A percentile compares a stretch with the other conserved stretches of the same genome.
Evolutionary conservation across 2,888 invertebrate genomes (phyloP).

Genomic region (Megamerina dolium): DNA sequence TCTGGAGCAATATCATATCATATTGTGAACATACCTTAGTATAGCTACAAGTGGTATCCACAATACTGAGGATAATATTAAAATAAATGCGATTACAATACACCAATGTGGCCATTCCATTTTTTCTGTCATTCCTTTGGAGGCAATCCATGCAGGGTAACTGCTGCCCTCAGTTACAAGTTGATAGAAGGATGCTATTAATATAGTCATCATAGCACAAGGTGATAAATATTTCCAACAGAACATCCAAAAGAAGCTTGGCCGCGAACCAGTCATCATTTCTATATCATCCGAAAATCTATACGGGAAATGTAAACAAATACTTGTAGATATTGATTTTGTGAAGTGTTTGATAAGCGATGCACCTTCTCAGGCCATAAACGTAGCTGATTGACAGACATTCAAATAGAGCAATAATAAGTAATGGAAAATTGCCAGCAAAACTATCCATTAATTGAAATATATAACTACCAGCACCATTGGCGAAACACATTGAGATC

Average conservation of each 20-base stretch:
- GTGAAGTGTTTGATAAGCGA: neutral
- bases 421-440: slow-evolving; percentile 85
- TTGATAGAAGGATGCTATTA: slow-evolving; percentile 76
- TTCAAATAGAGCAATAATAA: slow-evolving; percentile 90
- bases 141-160: slow-evolving; percentile 77
- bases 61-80: slow-evolving; percentile 73
- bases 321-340: slow-evolving; percentile 25
- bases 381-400: slow-evolving; percentile 90
- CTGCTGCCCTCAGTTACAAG: slow-evolving; percentile 74
- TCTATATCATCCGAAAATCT: slow-evolving; percentile 93
- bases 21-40: slow-evolving; percentile 65
- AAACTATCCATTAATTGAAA: slow-evolving; percentile 92
- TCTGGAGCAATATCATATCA: too few species aligned
- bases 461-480: slow-evolving; percentile 89
- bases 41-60: slow-evolving; percentile 85
- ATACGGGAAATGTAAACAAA: slow-evolving; percentile 8
- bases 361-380: slow-evolving; percentile 81
- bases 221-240: slow-evolving; percentile 95
- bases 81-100: slow-evolving; percentile 62
- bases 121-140: slow-evolving; percentile 64
- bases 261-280: slow-evolving; percentile 86
- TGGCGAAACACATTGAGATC: slow-evolving; percentile 85
- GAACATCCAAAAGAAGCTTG: slow-evolving; percentile 84
- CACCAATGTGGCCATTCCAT: slow-evolving; percentile 88
- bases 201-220: slow-evolving; percentile 77